Base-by-base conservation (phyloP, 2,888 invertebrate genomes). In the Cheilosia pagana region DNA sequence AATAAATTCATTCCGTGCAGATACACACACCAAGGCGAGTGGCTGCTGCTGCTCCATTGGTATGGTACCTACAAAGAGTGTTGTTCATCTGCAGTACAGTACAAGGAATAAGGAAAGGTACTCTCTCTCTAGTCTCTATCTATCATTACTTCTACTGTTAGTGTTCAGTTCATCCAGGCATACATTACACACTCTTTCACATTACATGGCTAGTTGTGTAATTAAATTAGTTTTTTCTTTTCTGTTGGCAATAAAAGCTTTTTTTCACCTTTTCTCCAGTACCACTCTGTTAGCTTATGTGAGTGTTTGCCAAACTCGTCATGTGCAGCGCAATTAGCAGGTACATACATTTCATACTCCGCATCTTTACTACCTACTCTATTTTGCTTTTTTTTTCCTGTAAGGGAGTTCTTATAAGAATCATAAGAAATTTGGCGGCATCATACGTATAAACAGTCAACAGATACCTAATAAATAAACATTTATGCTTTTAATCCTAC, bases 261-360 rank as follows among this genome's bases (percentile, higher is more conserved):
- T 78, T 50, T 77, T 63, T 72, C 68, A 53, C 43, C 53, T 70
- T 48, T 59, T 28, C 45, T 60, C 43, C 55, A 14, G 19, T 53
- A 59, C 21, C 21, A 45, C 21, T 8, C 21, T 8, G 19, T 43
- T 48, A 16, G 35, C 48, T 70, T 65, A 31, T 63, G 23, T 63
- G 52, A 23, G 21, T 63, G 50, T 65, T 81, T 81, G 50, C 55
- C 48, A 78, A 67, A 78, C 67, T 82, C 72, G 83, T 83, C 79
- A 75, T 83, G 83, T 83, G 79, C 83, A 83, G 74, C 83, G 70
- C 83, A 83, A 79, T 79, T 83, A 75, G 79, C 83, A 83, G 83
- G 83, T 83, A 83, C 82, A 78, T 74, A 78, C 63, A 74, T 65
- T 79, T 59, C 67, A 72, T 53, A 74, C 70, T 65, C 63, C 59